A percentile compares a stretch with the other conserved stretches of the same genome.
Evolutionary conservation across 1,140 invertebrate genomes (phyloP).

Genomic region (Kradibia gibbosae): DNA sequence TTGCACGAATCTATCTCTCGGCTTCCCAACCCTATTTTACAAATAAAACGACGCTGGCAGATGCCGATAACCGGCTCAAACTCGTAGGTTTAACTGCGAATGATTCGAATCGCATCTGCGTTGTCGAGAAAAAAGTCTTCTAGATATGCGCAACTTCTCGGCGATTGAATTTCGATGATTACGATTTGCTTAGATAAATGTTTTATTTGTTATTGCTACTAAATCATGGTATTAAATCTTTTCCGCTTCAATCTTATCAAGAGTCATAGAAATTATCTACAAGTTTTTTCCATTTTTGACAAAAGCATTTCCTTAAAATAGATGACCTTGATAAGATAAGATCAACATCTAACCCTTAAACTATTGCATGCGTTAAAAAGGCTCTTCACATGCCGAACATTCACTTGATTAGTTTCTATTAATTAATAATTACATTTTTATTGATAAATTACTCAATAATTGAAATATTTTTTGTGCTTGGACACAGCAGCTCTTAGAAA

Average conservation of each 20-base stretch:
- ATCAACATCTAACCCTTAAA: too few species aligned
- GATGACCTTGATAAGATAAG: too few species aligned
- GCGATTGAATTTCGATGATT: neutral
- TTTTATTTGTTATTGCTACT: neutral
- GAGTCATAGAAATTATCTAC: neutral
- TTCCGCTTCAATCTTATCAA: neutral
- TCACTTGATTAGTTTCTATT: too few species aligned
- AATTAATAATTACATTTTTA: too few species aligned
- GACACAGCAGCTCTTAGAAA: too few species aligned
- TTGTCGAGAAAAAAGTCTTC: neutral
- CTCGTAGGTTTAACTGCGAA: neutral
- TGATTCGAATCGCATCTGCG: neutral
- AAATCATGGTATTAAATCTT: neutral
- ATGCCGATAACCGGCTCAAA: neutral
- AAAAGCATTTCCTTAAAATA: too few species aligned
- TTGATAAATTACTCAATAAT: too few species aligned
- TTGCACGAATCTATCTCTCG: constrained; percentile 25
- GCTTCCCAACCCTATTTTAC: neutral
- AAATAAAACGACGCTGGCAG: neutral
- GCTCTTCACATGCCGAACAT: too few species aligned
- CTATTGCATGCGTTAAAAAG: too few species aligned
- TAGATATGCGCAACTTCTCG: neutral
- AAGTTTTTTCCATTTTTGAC: neutral
- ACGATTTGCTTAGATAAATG: neutral
- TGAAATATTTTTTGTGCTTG: too few species aligned